Evolutionary conservation across 2,797 vertebrate species (phyloP).

Genomic region (Oreortyx pictus): DNA sequence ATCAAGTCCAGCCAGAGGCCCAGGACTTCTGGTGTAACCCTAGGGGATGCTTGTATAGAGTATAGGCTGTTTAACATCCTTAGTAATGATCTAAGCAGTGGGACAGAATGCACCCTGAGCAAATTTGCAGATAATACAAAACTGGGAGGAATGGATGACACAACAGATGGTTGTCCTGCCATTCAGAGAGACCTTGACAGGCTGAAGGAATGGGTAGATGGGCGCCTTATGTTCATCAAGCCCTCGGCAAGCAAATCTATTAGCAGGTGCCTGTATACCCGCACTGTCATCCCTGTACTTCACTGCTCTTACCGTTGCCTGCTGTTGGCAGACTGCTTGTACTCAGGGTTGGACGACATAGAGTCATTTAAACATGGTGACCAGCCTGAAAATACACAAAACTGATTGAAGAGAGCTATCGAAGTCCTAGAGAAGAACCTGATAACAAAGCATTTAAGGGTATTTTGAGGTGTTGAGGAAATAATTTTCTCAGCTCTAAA

Average conservation of each 20-base stretch:
- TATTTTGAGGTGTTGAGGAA: not conserved
- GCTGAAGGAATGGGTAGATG: not conserved
- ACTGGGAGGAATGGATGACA: not conserved
- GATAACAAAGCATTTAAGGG: conserved; percentile 9
- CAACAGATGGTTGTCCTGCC: rapidly evolving
- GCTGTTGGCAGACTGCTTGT: not conserved
- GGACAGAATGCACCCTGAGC: not conserved
- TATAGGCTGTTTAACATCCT: not conserved
- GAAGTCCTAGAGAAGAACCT: not conserved
- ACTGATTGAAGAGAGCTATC: not conserved
- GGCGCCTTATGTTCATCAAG: not conserved
- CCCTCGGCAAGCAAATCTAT: not conserved
- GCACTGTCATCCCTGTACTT: rapidly evolving
- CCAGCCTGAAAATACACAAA: not conserved
- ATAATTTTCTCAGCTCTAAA: not conserved
- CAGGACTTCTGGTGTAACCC: not conserved
- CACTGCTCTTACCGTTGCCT: rapidly evolving
- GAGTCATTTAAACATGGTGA: not conserved
- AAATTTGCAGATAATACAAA: not conserved
- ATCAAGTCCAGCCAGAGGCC: not conserved
- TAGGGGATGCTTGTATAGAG: not conserved
- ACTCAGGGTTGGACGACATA: not conserved
- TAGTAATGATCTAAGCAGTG: not conserved
- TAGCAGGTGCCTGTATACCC: not conserved
- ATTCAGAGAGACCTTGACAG: not conserved